Base-by-base conservation (phyloP, 2,113 vertebrate genomes). In the Pachypanchax playfairii region DNA sequence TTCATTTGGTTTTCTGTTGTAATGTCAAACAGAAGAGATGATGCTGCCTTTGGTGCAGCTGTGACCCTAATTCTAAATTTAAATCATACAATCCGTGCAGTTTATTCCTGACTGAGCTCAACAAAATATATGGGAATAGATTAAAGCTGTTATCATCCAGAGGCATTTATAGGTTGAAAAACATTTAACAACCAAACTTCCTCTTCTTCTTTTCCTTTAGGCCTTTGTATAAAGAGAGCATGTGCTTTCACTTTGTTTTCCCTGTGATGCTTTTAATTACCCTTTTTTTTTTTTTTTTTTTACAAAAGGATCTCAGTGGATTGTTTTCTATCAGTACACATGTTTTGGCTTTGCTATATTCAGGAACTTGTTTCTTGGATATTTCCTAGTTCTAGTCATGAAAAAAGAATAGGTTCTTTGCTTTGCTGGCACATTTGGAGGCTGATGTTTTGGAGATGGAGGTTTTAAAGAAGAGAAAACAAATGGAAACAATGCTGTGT, bases 191-290 rank as follows among this genome's bases (percentile, higher is more conserved):
- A 1, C 26, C 4, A 1, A 11, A 17, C 53, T 56, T 36, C 25
- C 64, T 58, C 56, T 61, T 70, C 14, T 29, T 53, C 49, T 22
- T 31, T 35, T n/a, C 5, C 46, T 26, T 14, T 77, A 39, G 81
- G 83, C 73, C 64, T 61, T 65, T 63, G 29, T 58, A 66, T n/a
- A 74, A 59, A 48, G n/a, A 68, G 35, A 77, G 52, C 9, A 29
- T 72, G 28, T 49, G 63, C 25, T 78, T 70, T 69, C 38, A 63
- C 57, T 60, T 58, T 47, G 12, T 61, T 50, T 49, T 62, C 29
- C 20, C 41, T 52, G 21, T 20, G 26, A 63, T 60, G 47, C 59
- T 58, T 56, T 42, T 49, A 59, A 64, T 49, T 60, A 60, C 57
- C 60, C 52, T 42, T 18, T 39, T 57, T 25, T 47, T n/a, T n/a